A percentile compares a stretch with the other conserved stretches of the same genome.
Conservation (phyloP, 2,113 vertebrate genomes). For the Cercopithecus mona region DNA sequence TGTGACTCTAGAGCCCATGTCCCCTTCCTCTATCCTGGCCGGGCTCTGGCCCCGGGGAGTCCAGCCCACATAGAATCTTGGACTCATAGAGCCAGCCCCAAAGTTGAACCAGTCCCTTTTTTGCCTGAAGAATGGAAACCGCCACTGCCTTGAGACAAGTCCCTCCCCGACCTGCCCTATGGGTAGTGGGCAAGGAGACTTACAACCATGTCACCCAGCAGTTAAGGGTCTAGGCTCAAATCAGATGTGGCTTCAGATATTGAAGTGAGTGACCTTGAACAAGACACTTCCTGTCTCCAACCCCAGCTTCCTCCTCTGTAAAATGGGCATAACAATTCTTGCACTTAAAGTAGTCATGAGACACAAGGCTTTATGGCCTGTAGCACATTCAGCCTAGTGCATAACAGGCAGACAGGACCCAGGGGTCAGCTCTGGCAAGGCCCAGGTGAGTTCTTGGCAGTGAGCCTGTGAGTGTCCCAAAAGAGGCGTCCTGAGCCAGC, state of each 20-base stretch:
- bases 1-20: background rate
- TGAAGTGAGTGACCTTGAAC: background rate
- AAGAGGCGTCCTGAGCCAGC: background rate
- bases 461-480: background rate
- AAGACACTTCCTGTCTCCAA: background rate
- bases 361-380: background rate
- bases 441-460: background rate
- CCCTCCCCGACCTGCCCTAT: background rate
- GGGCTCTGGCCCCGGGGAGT: background rate
- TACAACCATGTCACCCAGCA: background rate
- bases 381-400: background rate
- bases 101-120: background rate
- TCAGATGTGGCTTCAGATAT: constrained; percentile 24
- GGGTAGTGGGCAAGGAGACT: background rate
- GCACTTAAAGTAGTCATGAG: background rate
- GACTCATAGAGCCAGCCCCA: background rate
- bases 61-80: background rate
- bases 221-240: background rate
- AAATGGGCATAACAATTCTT: background rate
- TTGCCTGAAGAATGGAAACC: constrained; percentile 5
- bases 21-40: background rate
- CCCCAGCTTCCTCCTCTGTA: background rate
- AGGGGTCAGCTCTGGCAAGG: background rate
- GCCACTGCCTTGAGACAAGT: background rate
- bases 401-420: background rate